Evolutionary conservation across 2,113 vertebrate genomes (phyloP).

Genomic region (Burhinus bistriatus): DNA sequence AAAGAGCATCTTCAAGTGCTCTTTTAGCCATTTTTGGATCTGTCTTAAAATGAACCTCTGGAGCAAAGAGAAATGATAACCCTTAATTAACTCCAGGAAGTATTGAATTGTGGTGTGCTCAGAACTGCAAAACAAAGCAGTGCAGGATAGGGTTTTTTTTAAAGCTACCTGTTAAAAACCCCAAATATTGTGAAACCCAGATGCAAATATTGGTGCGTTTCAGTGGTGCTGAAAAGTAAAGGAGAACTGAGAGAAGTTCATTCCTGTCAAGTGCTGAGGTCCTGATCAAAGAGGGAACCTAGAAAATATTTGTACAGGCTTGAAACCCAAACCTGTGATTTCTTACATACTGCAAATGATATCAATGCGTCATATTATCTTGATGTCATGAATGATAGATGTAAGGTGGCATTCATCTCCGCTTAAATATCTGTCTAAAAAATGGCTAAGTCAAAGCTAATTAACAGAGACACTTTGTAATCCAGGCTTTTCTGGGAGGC

Average conservation of each 20-base stretch:
- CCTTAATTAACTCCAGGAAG: not conserved
- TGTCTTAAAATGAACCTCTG: not conserved
- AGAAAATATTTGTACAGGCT: not conserved
- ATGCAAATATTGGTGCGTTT: not conserved
- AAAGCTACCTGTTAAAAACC: not conserved
- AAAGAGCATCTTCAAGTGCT: not conserved
- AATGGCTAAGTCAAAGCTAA: not conserved
- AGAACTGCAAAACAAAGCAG: not conserved
- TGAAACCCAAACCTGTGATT: not conserved
- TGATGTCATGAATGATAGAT: not conserved
- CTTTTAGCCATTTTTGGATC: conserved; percentile 1
- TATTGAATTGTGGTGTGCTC: not conserved
- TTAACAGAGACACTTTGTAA: not conserved
- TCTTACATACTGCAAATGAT: not conserved
- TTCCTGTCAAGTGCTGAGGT: not conserved
- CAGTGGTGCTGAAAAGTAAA: not conserved
- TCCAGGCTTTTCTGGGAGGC: not conserved
- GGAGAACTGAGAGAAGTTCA: not conserved
- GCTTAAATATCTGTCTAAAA: not conserved
- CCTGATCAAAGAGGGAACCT: not conserved
- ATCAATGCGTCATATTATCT: not conserved
- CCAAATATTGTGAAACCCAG: not conserved
- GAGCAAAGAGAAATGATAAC: not conserved
- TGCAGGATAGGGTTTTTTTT: not conserved
- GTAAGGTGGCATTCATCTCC: not conserved